Evolutionary conservation across 2,888 invertebrate genomes (phyloP).

Genomic region (Macrosiphum euphorbiae): DNA sequence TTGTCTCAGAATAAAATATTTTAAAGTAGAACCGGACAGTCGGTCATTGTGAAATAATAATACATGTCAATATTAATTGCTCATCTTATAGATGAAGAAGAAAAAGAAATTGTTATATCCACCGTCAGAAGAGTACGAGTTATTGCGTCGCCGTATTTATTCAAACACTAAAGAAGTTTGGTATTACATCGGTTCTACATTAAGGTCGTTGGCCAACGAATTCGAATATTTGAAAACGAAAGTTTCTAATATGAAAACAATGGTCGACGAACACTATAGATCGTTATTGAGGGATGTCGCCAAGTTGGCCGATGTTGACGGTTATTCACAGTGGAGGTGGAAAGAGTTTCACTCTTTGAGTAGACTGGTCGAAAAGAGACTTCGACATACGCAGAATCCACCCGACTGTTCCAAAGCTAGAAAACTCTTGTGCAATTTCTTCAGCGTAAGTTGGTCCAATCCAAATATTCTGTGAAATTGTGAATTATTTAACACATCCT

Average conservation of each 20-base stretch:
- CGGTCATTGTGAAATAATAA: neutral
- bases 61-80: neutral
- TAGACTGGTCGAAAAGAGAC: slow-evolving; percentile 84
- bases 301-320: slow-evolving; percentile 80
- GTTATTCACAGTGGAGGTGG: slow-evolving; percentile 86
- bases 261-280: slow-evolving; percentile 78
- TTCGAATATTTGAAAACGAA: neutral
- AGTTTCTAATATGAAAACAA: slow-evolving; percentile 73
- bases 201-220: slow-evolving; percentile 76
- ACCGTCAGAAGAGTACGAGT: slow-evolving; percentile 82
- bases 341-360: slow-evolving; percentile 84
- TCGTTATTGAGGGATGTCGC: slow-evolving; percentile 81
- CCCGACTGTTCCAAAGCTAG: slow-evolving; percentile 86
- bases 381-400: slow-evolving; percentile 89
- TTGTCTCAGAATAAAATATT: neutral
- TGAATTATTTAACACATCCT: no score
- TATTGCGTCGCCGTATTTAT: slow-evolving; percentile 80
- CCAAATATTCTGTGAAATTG: no score
- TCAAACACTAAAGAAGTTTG: slow-evolving; percentile 87
- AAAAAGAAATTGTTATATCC: neutral
- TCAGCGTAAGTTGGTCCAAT: slow-evolving; percentile 75
- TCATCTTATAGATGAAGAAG: neutral
- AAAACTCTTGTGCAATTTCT: slow-evolving; percentile 93
- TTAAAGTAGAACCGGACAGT: neutral
- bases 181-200: slow-evolving; percentile 84